phyloP scores from a whole-genome alignment of 2,113 vertebrate species.

The Pseudonaja textilis region DNA sequence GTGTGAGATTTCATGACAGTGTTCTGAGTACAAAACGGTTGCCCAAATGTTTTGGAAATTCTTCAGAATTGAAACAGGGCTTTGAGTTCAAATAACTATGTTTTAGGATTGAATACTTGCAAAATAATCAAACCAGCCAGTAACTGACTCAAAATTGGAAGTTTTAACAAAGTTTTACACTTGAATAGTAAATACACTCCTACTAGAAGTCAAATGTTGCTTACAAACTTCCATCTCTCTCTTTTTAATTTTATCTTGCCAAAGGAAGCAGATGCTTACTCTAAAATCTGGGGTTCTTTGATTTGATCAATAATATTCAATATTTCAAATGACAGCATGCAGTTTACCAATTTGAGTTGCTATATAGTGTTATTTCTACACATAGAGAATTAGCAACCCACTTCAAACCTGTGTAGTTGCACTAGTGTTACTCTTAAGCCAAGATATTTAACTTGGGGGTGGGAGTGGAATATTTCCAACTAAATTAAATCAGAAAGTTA shows the following conservation, averaged over 20 bases:
- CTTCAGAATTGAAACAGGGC: neutral
- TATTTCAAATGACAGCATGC: slow-evolving; percentile 50
- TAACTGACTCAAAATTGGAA: neutral
- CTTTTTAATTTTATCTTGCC: slow-evolving; percentile 78
- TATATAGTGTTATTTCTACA: slow-evolving; percentile 35
- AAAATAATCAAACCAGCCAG: neutral
- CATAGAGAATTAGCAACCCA: neutral
- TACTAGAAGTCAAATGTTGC: slow-evolving; percentile 60
- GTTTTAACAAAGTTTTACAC: neutral
- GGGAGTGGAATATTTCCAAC: slow-evolving; percentile 37
- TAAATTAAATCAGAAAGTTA: slow-evolving; percentile 60
- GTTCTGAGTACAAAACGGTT: neutral
- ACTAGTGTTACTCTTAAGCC: slow-evolving; percentile 49
- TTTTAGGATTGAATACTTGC: neutral
- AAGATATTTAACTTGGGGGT: slow-evolving; percentile 29
- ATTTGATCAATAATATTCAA: slow-evolving; percentile 64
- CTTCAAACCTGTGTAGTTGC: slow-evolving; percentile 41
- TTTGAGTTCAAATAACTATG: neutral
- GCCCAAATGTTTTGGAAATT: neutral
- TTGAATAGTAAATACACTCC: neutral
- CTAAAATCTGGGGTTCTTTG: slow-evolving; percentile 67
- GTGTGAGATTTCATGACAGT: neutral
- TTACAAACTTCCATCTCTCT: slow-evolving; percentile 59
- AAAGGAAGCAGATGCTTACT: slow-evolving; percentile 87
- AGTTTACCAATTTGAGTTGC: slow-evolving; percentile 55